These are phyloP conservation scores for Scopus umbretta DNA, from an alignment of 2,113 vertebrate species.

Conservation along the genomic window DNA sequence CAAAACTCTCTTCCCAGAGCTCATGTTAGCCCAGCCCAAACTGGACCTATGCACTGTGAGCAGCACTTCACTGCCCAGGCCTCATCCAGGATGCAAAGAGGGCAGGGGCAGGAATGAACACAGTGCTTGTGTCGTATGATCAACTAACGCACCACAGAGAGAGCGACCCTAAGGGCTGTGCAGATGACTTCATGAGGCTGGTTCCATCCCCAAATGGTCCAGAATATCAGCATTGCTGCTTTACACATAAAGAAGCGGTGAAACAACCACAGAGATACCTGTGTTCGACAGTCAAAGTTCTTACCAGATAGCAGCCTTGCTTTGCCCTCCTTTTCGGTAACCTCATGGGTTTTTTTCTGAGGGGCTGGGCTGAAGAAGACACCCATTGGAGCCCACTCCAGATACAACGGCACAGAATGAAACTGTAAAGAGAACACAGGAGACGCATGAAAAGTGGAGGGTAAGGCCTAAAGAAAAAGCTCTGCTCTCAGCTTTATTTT, in stretches of 20 bases:
- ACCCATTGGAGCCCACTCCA: conserved; percentile 92
- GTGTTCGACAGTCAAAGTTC: not conserved
- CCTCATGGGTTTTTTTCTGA: not conserved
- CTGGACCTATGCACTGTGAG: fast-evolving
- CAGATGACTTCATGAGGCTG: not conserved
- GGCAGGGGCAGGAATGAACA: not conserved
- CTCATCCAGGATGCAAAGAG: not conserved
- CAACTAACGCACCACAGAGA: not conserved
- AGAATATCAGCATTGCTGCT: not conserved
- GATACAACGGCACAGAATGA: conserved; percentile 81
- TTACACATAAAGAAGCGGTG: fast-evolving
- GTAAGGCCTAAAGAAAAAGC: not conserved
- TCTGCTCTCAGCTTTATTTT: not conserved
- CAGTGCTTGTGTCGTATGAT: not conserved
- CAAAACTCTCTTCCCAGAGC: not conserved
- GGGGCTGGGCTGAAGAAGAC: conserved; percentile 77
- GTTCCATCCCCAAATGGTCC: not conserved
- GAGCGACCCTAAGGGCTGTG: fast-evolving
- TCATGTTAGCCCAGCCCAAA: not conserved
- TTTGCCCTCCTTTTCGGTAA: not conserved
- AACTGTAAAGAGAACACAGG: conserved; percentile 55
- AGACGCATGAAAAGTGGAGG: not conserved
- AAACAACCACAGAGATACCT: not conserved
- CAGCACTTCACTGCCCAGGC: no score
- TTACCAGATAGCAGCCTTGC: conserved; percentile 17